Evolutionary conservation across 2,113 vertebrate genomes (phyloP).

Genomic region (Dunckerocampus dactyliophorus): DNA sequence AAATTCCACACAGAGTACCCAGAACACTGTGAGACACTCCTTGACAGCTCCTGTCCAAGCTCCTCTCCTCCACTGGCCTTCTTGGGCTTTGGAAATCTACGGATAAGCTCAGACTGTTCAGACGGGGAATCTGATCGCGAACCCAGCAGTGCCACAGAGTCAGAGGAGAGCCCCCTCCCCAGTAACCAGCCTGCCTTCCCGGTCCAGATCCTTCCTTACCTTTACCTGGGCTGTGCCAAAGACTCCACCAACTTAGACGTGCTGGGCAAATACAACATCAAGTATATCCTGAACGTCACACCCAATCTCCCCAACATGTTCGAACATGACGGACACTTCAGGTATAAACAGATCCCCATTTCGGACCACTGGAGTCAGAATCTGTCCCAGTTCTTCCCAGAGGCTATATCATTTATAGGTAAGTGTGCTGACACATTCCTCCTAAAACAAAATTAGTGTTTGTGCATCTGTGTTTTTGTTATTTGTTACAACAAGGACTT

Average conservation of each 20-base stretch:
- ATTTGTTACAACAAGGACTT: neutral
- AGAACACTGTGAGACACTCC: slow-evolving; percentile 82
- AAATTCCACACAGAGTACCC: slow-evolving; percentile 84
- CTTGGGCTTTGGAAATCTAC: slow-evolving; percentile 80
- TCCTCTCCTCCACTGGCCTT: slow-evolving; percentile 73
- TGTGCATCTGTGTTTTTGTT: neutral
- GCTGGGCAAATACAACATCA: slow-evolving; percentile 80
- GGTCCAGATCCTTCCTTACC: slow-evolving; percentile 85
- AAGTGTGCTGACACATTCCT: slow-evolving; percentile 44
- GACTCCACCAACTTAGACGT: slow-evolving; percentile 83
- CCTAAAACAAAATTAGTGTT: neutral
- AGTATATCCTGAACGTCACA: slow-evolving; percentile 87
- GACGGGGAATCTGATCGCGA: slow-evolving; percentile 81
- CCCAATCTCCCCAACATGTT: slow-evolving; percentile 88
- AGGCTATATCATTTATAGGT: slow-evolving; percentile 88
- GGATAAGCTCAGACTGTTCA: slow-evolving; percentile 78
- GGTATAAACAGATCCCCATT: slow-evolving; percentile 89
- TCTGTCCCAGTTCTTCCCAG: slow-evolving; percentile 86
- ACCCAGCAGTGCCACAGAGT: slow-evolving; percentile 75
- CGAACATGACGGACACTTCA: slow-evolving; percentile 82
- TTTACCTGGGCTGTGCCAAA: slow-evolving; percentile 85
- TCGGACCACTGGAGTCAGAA: slow-evolving; percentile 91
- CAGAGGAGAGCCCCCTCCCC: slow-evolving; percentile 74
- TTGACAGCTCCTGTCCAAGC: slow-evolving; percentile 71
- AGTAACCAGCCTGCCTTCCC: slow-evolving; percentile 79